Evolutionary conservation across 2,888 invertebrate species (phyloP).

Genomic region (Cerastis leucographa): DNA sequence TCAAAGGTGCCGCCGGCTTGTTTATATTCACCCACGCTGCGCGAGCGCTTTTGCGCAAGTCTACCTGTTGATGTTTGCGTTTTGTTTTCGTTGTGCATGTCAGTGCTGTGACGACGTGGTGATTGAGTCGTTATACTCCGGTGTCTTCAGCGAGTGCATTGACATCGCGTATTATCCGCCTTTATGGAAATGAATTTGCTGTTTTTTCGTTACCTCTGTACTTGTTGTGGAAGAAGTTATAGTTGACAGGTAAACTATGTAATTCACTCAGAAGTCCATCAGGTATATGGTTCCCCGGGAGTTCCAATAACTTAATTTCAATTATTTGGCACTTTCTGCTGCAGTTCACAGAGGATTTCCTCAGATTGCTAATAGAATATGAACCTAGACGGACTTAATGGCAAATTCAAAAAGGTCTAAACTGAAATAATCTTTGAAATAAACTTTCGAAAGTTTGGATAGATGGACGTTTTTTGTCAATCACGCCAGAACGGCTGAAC

Average conservation of each 20-base stretch:
- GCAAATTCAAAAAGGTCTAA: background rate
- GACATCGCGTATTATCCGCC: slow-evolving; percentile 54
- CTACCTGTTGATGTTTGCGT: slow-evolving; percentile 73
- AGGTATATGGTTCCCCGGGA: background rate
- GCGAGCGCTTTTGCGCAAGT: slow-evolving; percentile 50
- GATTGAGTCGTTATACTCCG: slow-evolving; percentile 31
- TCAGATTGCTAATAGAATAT: background rate
- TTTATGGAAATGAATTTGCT: slow-evolving; percentile 9
- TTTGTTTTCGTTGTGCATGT: slow-evolving; percentile 68
- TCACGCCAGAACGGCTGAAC: background rate
- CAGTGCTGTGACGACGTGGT: slow-evolving; percentile 48
- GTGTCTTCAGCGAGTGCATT: slow-evolving; percentile 49
- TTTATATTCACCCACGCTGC: slow-evolving; percentile 80
- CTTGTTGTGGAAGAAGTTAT: slow-evolving; percentile 9
- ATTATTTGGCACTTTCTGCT: background rate
- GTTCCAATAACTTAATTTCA: background rate
- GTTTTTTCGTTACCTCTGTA: background rate
- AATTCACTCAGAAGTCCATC: background rate
- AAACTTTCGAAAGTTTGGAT: background rate
- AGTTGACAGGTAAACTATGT: slow-evolving; percentile 36
- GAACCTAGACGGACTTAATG: background rate
- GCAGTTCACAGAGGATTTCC: background rate
- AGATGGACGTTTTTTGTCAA: background rate
- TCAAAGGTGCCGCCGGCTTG: slow-evolving; percentile 86
- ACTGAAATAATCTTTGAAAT: background rate